Percentiles rank a stretch among this genome's conserved stretches.
Conservation (phyloP, 2,113 vertebrate species). For the Sorex araneus region DNA sequence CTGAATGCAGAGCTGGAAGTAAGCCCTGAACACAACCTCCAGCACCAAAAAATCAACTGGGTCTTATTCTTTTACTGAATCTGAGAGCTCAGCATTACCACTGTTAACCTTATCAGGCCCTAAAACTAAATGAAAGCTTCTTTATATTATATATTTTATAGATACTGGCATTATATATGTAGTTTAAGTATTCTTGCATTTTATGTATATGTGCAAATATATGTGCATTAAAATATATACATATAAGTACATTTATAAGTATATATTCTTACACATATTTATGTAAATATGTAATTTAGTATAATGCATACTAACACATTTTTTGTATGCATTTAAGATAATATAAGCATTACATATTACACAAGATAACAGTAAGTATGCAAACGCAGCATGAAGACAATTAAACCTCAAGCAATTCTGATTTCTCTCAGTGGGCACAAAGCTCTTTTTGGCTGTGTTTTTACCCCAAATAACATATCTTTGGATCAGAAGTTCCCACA, state of each 20-base stretch:
- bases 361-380: not conserved
- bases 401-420: slow-evolving; percentile 10
- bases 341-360: not conserved
- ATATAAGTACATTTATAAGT: no score
- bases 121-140: not conserved
- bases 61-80: not conserved
- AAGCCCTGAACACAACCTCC: no score
- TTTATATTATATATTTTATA: not conserved
- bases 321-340: not conserved
- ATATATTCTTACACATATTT: no score
- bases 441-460: slow-evolving; percentile 53
- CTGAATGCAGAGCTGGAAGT: no score
- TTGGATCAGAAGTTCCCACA: slow-evolving; percentile 7
- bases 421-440: not conserved
- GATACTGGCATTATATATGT: no score
- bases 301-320: no score
- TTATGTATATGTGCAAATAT: no score
- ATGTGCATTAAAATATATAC: not conserved
- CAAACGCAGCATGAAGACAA: slow-evolving; percentile 19
- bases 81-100: not conserved
- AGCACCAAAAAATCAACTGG: no score
- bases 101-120: not conserved
- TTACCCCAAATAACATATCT: not conserved
- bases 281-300: not conserved
- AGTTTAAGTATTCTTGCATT: no score